A percentile compares a stretch with the other conserved stretches of the same genome.
Conservation (phyloP, 2,113 vertebrate species). For the Mionectes macconnelli region DNA sequence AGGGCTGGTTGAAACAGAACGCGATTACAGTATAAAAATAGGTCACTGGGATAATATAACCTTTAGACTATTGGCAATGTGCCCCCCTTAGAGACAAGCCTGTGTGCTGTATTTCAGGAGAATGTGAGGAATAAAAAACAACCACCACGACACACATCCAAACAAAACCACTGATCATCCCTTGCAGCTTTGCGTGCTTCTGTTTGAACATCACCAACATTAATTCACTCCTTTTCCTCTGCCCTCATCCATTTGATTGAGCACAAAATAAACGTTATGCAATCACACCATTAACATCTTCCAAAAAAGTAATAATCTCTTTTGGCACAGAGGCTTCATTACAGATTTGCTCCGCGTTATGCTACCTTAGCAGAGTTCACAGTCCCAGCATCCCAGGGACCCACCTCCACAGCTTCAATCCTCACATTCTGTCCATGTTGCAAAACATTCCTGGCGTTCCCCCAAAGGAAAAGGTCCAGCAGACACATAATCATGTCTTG, state of each 20-base stretch:
- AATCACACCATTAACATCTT: constrained; percentile 31
- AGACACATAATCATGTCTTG: neutral
- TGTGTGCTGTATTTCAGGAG: constrained; percentile 26
- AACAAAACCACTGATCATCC: constrained; percentile 51
- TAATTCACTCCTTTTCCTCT: constrained; percentile 44
- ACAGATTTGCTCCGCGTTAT: neutral
- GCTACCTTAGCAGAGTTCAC: constrained; percentile 2
- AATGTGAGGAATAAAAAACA: constrained; percentile 26
- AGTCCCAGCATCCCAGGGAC: neutral
- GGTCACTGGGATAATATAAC: constrained; percentile 70
- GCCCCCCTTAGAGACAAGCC: constrained; percentile 44
- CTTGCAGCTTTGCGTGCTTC: constrained; percentile 26
- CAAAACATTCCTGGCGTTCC: neutral
- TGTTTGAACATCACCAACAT: constrained; percentile 46
- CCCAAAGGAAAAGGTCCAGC: constrained; percentile 6
- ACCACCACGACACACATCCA: neutral
- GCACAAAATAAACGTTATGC: constrained; percentile 22
- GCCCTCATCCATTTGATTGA: constrained; percentile 31
- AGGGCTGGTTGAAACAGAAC: constrained; percentile 10
- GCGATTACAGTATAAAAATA: constrained; percentile 60
- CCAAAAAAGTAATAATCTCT: constrained; percentile 18
- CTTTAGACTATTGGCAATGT: constrained; percentile 61
- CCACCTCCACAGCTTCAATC: neutral
- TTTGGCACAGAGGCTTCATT: constrained; percentile 18
- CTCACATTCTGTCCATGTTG: neutral